phyloP scores from a whole-genome alignment of 2,797 vertebrate species.

The Petrocephalus sullivani region DNA sequence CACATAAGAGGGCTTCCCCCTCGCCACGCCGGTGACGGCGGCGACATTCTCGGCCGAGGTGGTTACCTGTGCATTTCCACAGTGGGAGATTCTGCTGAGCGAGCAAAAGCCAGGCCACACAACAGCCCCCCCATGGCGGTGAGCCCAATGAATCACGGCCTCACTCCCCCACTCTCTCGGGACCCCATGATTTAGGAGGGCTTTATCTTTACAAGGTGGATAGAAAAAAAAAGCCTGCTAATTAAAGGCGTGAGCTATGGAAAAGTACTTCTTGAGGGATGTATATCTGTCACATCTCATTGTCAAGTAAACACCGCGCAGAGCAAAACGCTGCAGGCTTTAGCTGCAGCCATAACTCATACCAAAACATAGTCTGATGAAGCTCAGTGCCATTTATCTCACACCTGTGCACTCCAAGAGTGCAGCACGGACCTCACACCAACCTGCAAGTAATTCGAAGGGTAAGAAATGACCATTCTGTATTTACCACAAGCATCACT shows the following conservation, averaged over 20 bases:
- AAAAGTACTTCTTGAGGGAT: background rate
- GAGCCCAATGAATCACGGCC: slow-evolving; percentile 31
- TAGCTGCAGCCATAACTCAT: background rate
- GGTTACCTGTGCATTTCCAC: background rate
- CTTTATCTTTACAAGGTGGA: slow-evolving; percentile 17
- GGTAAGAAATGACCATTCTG: background rate
- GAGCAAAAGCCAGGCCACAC: background rate
- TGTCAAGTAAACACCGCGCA: background rate
- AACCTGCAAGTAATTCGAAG: background rate
- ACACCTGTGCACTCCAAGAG: background rate
- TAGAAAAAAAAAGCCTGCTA: background rate
- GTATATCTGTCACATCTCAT: slow-evolving; percentile 1
- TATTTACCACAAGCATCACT: background rate
- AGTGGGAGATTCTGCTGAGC: background rate
- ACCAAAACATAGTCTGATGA: background rate
- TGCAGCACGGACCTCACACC: background rate
- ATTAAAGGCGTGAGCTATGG: slow-evolving; percentile 14
- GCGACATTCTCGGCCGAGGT: background rate
- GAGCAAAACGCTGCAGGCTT: background rate
- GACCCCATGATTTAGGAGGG: slow-evolving; percentile 26
- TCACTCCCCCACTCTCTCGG: slow-evolving; percentile 14
- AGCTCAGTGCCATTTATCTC: background rate
- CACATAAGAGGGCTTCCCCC: slow-evolving; percentile 10
- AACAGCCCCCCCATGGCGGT: background rate
- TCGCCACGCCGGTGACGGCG: background rate